Evolutionary conservation across 2,113 vertebrate species (phyloP).

Genomic region (Campylorhamphus procurvoides): DNA sequence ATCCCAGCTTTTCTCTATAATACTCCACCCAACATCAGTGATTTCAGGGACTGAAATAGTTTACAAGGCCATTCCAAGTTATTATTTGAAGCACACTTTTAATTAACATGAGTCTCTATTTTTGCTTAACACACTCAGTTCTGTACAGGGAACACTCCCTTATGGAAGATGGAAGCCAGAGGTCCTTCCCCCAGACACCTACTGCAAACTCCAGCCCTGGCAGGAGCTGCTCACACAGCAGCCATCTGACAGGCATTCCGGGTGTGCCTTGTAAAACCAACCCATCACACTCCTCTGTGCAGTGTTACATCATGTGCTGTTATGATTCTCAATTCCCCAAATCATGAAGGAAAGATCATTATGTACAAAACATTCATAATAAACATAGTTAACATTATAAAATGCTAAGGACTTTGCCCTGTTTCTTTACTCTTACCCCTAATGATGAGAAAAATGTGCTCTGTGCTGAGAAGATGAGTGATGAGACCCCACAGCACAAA

Average conservation of each 20-base stretch:
- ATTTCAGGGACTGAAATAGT: neutral
- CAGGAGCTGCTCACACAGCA: neutral
- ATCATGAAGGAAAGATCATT: neutral
- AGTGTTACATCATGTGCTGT: neutral
- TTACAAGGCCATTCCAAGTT: neutral
- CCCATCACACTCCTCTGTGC: neutral
- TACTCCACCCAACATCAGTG: neutral
- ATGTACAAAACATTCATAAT: neutral
- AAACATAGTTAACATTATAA: neutral
- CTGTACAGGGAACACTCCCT: neutral
- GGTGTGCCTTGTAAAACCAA: neutral
- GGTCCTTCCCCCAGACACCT: neutral
- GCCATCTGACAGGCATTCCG: accelerated
- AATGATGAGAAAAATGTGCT: neutral
- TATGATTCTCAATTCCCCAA: neutral
- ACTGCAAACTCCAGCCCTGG: neutral
- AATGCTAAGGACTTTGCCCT: neutral
- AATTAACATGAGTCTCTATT: neutral
- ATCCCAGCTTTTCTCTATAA: neutral
- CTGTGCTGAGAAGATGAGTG: neutral
- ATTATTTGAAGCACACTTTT: accelerated
- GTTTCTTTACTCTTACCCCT: neutral
- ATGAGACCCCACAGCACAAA: neutral
- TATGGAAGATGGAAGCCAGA: neutral
- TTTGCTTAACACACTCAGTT: neutral